Conservation (phyloP, 2,113 vertebrate genomes). For the Pangasianodon gigas region DNA sequence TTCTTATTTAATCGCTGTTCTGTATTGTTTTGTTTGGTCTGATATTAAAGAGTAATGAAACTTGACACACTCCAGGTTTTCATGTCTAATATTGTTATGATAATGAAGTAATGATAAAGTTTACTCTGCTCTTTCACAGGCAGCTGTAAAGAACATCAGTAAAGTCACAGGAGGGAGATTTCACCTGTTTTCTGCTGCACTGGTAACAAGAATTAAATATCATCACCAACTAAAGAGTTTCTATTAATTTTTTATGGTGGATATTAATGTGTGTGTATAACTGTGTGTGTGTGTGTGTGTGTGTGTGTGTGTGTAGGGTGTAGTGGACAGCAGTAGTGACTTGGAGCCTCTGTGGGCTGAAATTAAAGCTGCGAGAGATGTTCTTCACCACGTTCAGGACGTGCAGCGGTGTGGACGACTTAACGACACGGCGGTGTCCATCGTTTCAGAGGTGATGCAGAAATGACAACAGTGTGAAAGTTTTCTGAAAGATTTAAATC, state of each 20-base stretch:
- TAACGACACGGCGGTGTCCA: slow-evolving; percentile 51
- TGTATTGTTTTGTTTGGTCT: not conserved
- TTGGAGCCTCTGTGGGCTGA: slow-evolving; percentile 70
- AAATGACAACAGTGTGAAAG: not conserved
- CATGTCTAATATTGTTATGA: not conserved
- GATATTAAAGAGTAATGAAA: not conserved
- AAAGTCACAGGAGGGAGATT: slow-evolving; percentile 68
- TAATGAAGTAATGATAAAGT: not conserved
- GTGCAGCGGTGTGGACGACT: slow-evolving; percentile 55
- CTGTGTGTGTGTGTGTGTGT: slow-evolving; percentile 17
- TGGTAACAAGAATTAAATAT: slow-evolving; percentile 64
- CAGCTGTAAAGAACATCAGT: slow-evolving; percentile 69
- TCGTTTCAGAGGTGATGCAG: slow-evolving; percentile 63
- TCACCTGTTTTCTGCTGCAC: slow-evolving; percentile 71
- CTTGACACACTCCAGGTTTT: not conserved
- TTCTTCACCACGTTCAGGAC: slow-evolving; percentile 66
- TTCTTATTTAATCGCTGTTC: not conserved
- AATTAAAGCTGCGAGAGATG: slow-evolving; percentile 67
- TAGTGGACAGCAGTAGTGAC: slow-evolving; percentile 70
- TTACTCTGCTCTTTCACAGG: slow-evolving; percentile 55
- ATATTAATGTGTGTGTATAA: not conserved
- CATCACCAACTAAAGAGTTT: not conserved
- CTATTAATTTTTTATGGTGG: not conserved
- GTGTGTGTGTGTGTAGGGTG: slow-evolving; percentile 45
- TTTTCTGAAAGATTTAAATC: not conserved